phyloP scores from a whole-genome alignment of 2,113 vertebrate species.

The Pipa parva region DNA sequence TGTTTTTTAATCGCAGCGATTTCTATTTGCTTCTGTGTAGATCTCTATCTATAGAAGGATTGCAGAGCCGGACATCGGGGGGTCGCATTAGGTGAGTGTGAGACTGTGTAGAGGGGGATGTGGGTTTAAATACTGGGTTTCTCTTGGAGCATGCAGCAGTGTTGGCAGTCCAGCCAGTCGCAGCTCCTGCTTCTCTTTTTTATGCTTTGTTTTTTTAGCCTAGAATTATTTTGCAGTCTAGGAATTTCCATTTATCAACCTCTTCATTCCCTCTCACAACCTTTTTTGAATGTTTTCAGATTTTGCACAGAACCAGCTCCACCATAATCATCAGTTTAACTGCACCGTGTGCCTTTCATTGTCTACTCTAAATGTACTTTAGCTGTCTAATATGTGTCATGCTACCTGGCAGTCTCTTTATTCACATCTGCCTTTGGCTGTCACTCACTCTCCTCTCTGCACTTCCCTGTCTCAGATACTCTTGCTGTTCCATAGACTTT shows the following conservation, averaged over 20 bases:
- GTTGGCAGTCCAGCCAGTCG: not conserved
- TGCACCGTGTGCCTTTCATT: too few relatives aligned
- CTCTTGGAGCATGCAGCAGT: not conserved
- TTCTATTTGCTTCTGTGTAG: not conserved
- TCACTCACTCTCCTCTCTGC: not conserved
- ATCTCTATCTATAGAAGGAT: not conserved
- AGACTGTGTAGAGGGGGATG: not conserved
- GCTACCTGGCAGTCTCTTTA: not conserved
- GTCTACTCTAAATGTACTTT: too few relatives aligned
- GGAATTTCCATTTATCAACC: too few relatives aligned
- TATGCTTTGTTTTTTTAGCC: too few relatives aligned
- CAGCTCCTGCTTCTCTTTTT: too few relatives aligned
- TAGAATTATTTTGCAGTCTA: not conserved
- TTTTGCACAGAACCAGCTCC: too few relatives aligned
- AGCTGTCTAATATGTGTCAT: not conserved
- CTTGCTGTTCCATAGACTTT: not conserved
- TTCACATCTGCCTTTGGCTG: not conserved
- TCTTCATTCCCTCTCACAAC: too few relatives aligned
- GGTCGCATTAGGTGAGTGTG: constrained; percentile 31
- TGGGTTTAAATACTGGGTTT: not conserved
- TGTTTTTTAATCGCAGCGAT: not conserved
- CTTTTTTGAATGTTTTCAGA: too few relatives aligned
- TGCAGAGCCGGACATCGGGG: constrained; percentile 10
- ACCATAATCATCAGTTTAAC: too few relatives aligned
- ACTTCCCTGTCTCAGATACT: not conserved